Evolutionary conservation across 2,888 invertebrate species (phyloP).

Genomic region (Tachina lurida): DNA sequence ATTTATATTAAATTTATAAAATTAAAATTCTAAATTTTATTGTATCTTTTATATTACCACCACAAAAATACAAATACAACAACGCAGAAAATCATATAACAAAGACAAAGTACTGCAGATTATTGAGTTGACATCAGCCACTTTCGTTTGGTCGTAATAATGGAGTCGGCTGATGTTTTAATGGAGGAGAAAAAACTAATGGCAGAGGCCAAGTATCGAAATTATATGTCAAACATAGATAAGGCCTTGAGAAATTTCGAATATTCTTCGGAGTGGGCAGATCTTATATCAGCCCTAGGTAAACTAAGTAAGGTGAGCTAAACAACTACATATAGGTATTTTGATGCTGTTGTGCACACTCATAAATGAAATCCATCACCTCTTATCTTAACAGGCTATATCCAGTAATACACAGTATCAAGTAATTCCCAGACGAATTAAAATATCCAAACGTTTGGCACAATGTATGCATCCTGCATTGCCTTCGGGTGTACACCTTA

Average conservation of each 20-base stretch:
- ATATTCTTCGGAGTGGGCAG: constrained; percentile 97
- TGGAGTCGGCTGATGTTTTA: constrained; percentile 82
- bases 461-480: constrained; percentile 97
- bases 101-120: constrained; percentile 37
- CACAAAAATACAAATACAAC: constrained; percentile 27
- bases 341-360: neutral
- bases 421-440: constrained; percentile 92
- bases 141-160: constrained; percentile 66
- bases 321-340: constrained; percentile 4
- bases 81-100: constrained; percentile 7
- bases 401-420: constrained; percentile 91
- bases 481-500: constrained; percentile 95
- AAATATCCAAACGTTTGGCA: constrained; percentile 94
- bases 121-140: constrained; percentile 36
- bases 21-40: constrained; percentile 30
- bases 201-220: constrained; percentile 91
- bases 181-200: constrained; percentile 91
- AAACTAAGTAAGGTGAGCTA: constrained; percentile 92
- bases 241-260: constrained; percentile 95
- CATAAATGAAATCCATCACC: neutral
- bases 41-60: constrained; percentile 42
- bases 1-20: constrained; percentile 35
- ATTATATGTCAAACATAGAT: constrained; percentile 91
- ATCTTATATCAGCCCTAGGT: constrained; percentile 93
- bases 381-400: constrained; percentile 86